Base-by-base conservation (phyloP, 2,888 invertebrate genomes). In the Petrolisthes cinctipes region DNA sequence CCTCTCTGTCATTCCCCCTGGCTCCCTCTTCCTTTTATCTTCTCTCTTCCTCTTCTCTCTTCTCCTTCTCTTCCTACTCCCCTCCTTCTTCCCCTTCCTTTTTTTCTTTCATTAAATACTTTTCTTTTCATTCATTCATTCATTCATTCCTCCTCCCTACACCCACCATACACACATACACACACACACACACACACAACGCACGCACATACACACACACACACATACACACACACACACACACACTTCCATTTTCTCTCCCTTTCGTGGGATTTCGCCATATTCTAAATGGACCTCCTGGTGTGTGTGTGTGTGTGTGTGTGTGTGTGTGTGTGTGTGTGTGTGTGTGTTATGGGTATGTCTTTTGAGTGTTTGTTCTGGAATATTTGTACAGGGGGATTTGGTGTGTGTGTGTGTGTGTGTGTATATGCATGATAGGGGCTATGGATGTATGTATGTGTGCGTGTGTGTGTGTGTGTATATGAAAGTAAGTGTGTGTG, bases 321-420 rank as follows among this genome's bases (percentile, higher is more conserved):
- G 82, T 68, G 68, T 68, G 82, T 66, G n/a, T 17, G 56, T 79
- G 79, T 79, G 14, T 79, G 20, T 79, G 71, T 76, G 76, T 23
- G 76, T 76, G 76, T 76, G 76, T 76, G 76, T 76, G 80, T 11
- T n/a, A 61, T 81, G 20, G 57, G 61, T 61, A 61, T 61, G 71
- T 71, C 17, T n/a, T 71, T 11, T 71, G 61, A 61, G 37, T 61
- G 81, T 81, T 11, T 61, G 81, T 20, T 56, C 53, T 54, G 54
- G 17, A 20, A 17, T 17, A n/a, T 20, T 56, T 20, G 61, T 14
- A 9, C 61, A 61, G 6, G 61, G 6, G 6, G 56, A 54, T 7
- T 79, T 54, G 79, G 79, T 79, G 79, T 56, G 56, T 79, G 23
- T 79, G 56, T 79, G 79, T 37, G 54, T 54, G 14, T 56, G 54